Base-by-base conservation (phyloP, 2,797 vertebrate genomes). In the Lacerta viridis region DNA sequence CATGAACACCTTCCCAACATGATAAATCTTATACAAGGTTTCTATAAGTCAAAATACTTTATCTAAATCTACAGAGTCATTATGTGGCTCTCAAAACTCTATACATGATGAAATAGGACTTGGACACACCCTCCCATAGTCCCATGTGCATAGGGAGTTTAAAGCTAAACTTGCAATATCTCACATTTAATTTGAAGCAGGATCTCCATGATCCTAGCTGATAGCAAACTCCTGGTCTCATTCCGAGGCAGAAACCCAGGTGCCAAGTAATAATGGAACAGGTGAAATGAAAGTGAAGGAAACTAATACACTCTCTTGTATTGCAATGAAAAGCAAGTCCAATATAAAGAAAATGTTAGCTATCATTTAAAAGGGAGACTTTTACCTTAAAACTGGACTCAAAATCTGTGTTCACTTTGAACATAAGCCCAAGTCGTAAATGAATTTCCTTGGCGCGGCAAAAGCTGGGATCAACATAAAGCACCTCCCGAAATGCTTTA, bases 401-500 rank as follows among this genome's bases (percentile, higher is more conserved):
- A 91, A 99, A 99, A 97, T 99, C 98, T 92, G 98, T 99, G 96
- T 98, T 99, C 96, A 99, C 98, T 98, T 99, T 99, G 96, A 99
- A 99, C 98, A 99, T 99, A 96, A 99, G 98, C 94, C 98, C 99
- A 97, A 99, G 98, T 95, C 99, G 98, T 96, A 99, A 98, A 95
- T 99, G 98, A 97, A 99, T 98, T 97, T 99, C 99, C 97, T 99
- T 99, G 95, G 98, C 98, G 96, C 98, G 97, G 94, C 98, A 98
- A 97, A 99, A 99, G 96, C 98, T 96, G 94, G 98, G 98, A 96
- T 99, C 97, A 93, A 99, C 98, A 97, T 99, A 99, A 96, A 99
- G 98, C 97, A 99, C 98, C 97, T 99, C 99, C 96, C 99, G 98
- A 98, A 99, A 99, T 91, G 98, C 98, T 97, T 99, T 99, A 97